Evolutionary conservation across 30 jellyfish, hydroid and myxozoan species (phyloP).

Genomic region (Turritopsis dohrnii): DNA sequence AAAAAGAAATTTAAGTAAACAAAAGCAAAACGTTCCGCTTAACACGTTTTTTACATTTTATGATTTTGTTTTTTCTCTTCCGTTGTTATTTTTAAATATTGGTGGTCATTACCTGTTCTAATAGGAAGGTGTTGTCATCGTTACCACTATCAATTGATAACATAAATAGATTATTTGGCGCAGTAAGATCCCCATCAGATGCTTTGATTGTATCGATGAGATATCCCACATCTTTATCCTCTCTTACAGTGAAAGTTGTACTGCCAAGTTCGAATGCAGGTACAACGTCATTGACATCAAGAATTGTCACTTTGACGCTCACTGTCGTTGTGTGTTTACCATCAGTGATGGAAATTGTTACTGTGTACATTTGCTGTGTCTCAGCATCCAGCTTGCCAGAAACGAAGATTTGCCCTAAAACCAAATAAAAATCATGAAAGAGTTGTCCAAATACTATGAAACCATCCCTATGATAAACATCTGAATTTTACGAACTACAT

Average conservation of each 20-base stretch:
- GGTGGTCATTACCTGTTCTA: conserved; percentile 26
- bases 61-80: neutral
- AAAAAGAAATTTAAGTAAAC: neutral
- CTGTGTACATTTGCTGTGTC: conserved; percentile 28
- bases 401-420: conserved; percentile 2
- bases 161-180: conserved; percentile 31
- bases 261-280: conserved; percentile 42
- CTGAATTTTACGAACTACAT: too few relatives aligned
- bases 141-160: conserved; percentile 63
- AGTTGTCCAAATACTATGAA: too few relatives aligned
- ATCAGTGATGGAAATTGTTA: conserved; percentile 55
- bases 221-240: neutral
- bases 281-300: conserved; percentile 63
- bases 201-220: conserved; percentile 44
- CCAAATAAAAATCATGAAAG: neutral
- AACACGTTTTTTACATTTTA: neutral
- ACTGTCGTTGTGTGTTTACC: conserved; percentile 33
- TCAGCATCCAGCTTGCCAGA: conserved; percentile 55
- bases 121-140: conserved; percentile 40
- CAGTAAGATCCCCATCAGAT: conserved; percentile 63
- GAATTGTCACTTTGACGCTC: conserved; percentile 33
- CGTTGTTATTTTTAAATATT: neutral
- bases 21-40: neutral
- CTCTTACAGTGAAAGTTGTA: neutral
- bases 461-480: too few relatives aligned